Evolutionary conservation across 2,113 vertebrate species (phyloP), one percentile per base, ranked within the genome.

Genomic region (Drymodes brunneopygia): DNA sequence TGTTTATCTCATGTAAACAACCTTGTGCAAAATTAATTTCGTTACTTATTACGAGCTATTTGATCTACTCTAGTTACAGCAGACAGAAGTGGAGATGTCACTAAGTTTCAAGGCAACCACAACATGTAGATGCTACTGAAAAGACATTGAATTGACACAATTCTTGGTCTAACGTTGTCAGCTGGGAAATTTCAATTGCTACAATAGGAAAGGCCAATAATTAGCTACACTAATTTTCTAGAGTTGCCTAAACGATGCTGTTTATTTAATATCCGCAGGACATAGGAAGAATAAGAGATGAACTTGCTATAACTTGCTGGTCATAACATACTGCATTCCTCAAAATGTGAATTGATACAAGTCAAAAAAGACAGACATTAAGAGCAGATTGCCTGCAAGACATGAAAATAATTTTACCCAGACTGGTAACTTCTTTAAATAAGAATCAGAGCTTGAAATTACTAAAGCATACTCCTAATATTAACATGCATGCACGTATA

Each of bases 271-370:
- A 89, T 51, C 77, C 23, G 84, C 44, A 88, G 79, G 77, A 91
- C 20, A 67, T 57, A 15, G 8, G 56, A 86, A 81, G 47, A 88
- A 4, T 33, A 69, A 77, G 64, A 84, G 8, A 58, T 22, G 17
- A 97, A 91, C 83, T 57, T 95, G 96, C 64, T 91, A 1, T 10
- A 94, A 91, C 89, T 75, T 91, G 95, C n/a, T 70, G 65, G 45
- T 54, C 61, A 5, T n/a, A 90, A 74, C 18, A 60, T 10, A 44
- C 8, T 29, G 28, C 77, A 81, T 87, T 91, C 75, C 75, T 81
- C 69, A 94, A 84, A 87, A 91, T 2, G 7, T 60, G 65, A 89
- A 67, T 17, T 1, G 7, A 44, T 87, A 33, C 54, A 64, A 27
- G 40, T 36, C 24, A 64, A 90, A 79, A 53, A 35, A 50, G 36